Conservation (phyloP, 2,797 vertebrate genomes). For the Argyrosomus regius region DNA sequence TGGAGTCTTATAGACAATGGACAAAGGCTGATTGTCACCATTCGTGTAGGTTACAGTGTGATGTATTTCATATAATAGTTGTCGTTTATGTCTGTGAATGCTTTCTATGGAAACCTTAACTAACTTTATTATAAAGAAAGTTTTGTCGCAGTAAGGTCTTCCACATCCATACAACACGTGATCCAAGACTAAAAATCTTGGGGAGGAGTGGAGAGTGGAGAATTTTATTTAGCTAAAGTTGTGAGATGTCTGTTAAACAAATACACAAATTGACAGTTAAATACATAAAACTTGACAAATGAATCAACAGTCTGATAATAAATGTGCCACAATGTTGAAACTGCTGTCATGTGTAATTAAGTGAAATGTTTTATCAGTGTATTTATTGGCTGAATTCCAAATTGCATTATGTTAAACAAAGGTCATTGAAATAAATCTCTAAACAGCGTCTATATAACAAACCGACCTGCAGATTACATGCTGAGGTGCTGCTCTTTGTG, state of each 20-base stretch:
- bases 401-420: neutral
- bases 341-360: neutral
- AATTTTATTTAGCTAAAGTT: no score
- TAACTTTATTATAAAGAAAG: neutral
- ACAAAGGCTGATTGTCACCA: neutral
- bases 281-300: neutral
- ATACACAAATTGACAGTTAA: neutral
- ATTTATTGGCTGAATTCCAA: neutral
- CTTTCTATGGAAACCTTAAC: no score
- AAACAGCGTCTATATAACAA: constrained; percentile 10
- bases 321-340: neutral
- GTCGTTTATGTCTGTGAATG: no score
- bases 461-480: neutral
- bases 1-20: neutral
- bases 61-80: neutral
- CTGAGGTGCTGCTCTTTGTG: constrained; percentile 10
- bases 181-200: neutral
- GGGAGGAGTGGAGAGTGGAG: no score
- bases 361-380: neutral
- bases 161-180: neutral
- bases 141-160: neutral
- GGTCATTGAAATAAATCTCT: constrained; percentile 7
- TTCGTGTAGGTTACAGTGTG: neutral
- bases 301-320: neutral
- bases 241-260: no score